Evolutionary conservation across 2,888 invertebrate genomes (phyloP), one percentile per base, ranked within the genome.

Genomic region (Drosophila borealis): DNA sequence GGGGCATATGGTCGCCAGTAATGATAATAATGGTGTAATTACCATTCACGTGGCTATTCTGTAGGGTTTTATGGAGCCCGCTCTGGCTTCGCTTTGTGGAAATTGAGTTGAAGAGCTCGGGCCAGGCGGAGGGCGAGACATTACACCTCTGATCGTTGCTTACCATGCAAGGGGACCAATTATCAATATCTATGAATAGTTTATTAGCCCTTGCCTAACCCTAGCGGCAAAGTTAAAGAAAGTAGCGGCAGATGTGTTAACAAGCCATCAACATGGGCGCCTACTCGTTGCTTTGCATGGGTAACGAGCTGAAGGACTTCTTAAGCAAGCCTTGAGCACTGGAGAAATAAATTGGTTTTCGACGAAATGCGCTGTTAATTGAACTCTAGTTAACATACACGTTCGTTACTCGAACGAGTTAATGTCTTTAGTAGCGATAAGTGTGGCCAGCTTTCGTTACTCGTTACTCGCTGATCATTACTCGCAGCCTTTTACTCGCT

Each of bases 11-110:
- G 34, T 33, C 17, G 65, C 50, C 49, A 56, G 45, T 61, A 64
- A 66, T 34, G 61, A 60, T 74, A 63, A 68, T 66, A 53, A 53
- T 56, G 55, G 41, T 46, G 60, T 73, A 63, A 73, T 75, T 78
- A 54, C 54, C 48, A 60, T 56, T 57, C 50, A 60, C 62, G 48
- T 62, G 51, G 36, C 36, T 17, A 14, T 5, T 29, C 54, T 36
- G 6, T 8, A 25, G 57, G 42, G 33, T 25, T 25, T n/a, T 21
- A 5, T 9, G 1, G 4, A n/a, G n/a, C 11, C 14, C 0, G 2
- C 6, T 42, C 41, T n/a, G 37, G n/a, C 11, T 17, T 11, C 17
- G 4, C 6, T 13, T 14, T 33, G 10, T 49, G 11, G 21, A 21
- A 14, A 41, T n/a, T 33, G 17, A 11, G 13, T 14, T 5, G 17